A percentile compares a stretch with the other conserved stretches of the same genome.
Conservation (phyloP, 1,140 invertebrate genomes). For the Zophobas atratus region DNA sequence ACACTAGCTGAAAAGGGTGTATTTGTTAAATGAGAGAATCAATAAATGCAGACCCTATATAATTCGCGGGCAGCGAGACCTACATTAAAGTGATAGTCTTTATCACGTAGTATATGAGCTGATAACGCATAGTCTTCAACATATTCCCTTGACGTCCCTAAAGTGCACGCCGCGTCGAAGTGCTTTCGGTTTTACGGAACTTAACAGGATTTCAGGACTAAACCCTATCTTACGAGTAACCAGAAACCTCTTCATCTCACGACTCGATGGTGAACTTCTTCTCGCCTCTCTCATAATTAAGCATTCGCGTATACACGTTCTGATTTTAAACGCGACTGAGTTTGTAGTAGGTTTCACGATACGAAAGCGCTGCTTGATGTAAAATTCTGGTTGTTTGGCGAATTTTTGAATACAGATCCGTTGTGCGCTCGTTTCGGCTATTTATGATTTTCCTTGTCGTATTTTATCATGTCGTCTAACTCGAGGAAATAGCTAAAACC, state of each 20-base stretch:
- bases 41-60: conserved; percentile 11
- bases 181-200: conserved; percentile 13
- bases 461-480: no score
- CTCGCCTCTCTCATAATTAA: no score
- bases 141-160: conserved; percentile 35
- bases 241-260: conserved; percentile 6
- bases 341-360: no score
- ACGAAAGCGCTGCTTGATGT: no score
- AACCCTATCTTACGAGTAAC: conserved; percentile 27
- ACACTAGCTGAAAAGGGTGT: conserved; percentile 8
- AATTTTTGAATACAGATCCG: no score
- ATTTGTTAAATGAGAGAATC: conserved; percentile 28
- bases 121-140: conserved; percentile 41
- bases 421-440: no score
- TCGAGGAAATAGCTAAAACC: background rate
- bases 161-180: conserved; percentile 33
- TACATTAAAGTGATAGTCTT: conserved; percentile 7
- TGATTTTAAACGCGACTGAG: no score
- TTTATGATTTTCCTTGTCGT: no score
- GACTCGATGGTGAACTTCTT: background rate
- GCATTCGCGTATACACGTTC: no score
- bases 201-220: conserved; percentile 34
- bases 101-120: conserved; percentile 35
- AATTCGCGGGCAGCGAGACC: background rate
- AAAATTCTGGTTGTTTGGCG: no score